Base-by-base conservation (phyloP, 2,113 vertebrate genomes). In the Oreochromis aureus region DNA sequence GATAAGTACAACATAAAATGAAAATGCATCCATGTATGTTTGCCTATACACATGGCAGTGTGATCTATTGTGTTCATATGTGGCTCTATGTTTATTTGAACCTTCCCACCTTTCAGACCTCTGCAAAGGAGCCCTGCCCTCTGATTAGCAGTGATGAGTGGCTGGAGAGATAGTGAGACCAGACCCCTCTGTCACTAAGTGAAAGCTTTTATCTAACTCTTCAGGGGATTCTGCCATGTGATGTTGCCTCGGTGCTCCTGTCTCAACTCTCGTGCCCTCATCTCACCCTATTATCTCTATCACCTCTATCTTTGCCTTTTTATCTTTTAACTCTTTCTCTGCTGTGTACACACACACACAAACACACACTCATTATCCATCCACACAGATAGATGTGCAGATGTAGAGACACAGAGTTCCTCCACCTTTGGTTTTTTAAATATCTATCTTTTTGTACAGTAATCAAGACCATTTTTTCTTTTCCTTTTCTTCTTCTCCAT, bases 71-170 rank as follows among this genome's bases (percentile, higher is more conserved):
- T 73, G 36, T 58, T 80, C 22, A 39, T 46, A 71, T 80, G 58
- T 71, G n/a, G 19, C 1, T 86, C 48, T 59, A 46, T 51, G 39
- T 39, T 48, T 81, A 39, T 63, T 30, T 18, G 66, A 59, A 30
- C 30, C 9, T 18, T 59, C 19, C 44, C 30, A 69, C 63, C 63
- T 8, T 69, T 22, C 34, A 58, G 76, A 85, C 22, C 27, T 85
- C 59, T 85, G 41, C 59, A 80, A 30, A 32, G 3, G 46, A 84
- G 36, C 44, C 78, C 85, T 1, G 5, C 30, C 34, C 41, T 53
- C 84, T 90, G 89, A 91, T 93, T 91, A 92, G 87, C 81, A 55
- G 83, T 59, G 76, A 92, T 88, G 91, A 93, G 71, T 86, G 79
- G 82, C 66, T 89, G 82, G 61, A 85, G 61, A 85, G 92, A 91